Evolutionary conservation across 2,888 invertebrate species (phyloP), one percentile per base, ranked within the genome.

Genomic region (Cheilosia urbana): DNA sequence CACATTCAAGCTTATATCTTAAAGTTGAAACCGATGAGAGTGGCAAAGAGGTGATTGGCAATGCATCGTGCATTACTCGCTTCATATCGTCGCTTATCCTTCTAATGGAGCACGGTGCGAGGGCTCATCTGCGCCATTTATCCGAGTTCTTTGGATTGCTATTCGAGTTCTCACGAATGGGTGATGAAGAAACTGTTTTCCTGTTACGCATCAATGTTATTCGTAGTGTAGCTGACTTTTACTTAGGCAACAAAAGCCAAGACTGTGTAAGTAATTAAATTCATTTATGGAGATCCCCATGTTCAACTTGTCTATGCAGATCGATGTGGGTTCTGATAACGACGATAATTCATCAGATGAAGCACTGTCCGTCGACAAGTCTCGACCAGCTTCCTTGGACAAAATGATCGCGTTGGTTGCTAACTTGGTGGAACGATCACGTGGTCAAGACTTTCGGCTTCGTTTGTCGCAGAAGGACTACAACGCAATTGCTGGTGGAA

Each of bases 341-440:
- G 93, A 93, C 76, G 92, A 92, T 66, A 92, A 92, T 75, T 93
- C 94, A 0, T 92, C 93, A 0, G 94, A 94, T 87, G 94, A 94
- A 88, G 93, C 93, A 27, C 91, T 92, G 34, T 92, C 92, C 0
- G 91, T 93, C 2, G 95, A 95, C 89, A 97, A 98, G 91, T 95
- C 97, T 88, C 95, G 97, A 84, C 98, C 98, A 0, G 97, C 97
- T 0, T 98, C 98, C 0, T 93, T 98, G 15, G 98, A 98, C 92
- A 98, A 98, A 93, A 98, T 98, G 98, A 97, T 98, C 88, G 96
- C 97, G 13, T 93, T 98, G 13, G 96, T 98, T 37, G 97, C 97
- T 0, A 95, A 96, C 2, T 93, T 98, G 17, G 97, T 98, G 45
- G 98, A 98, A 92, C 95, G 97, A 87, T 97, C 98, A 47, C 93